These are phyloP conservation scores for Diadophis punctatus DNA, from an alignment of 2,113 vertebrate genomes.

Conservation along the genomic window DNA sequence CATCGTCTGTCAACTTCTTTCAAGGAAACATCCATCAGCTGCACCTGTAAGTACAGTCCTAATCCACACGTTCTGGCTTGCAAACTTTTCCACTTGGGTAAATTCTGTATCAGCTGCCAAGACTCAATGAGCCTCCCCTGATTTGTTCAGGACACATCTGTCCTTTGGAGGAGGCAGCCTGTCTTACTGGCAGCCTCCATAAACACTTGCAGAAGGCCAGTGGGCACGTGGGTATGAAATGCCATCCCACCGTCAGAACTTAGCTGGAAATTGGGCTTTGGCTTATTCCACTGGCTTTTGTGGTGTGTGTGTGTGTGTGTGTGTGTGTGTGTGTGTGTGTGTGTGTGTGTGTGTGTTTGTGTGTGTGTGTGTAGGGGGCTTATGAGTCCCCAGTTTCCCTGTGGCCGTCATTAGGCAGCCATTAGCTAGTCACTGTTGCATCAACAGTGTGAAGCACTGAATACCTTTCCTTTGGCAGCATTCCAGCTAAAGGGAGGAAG, in stretches of 20 bases:
- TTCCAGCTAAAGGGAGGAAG: constrained; percentile 61
- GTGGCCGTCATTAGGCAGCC: constrained; percentile 22
- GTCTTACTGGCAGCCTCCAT: background rate
- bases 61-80: background rate
- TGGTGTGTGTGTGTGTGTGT: background rate
- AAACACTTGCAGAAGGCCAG: background rate
- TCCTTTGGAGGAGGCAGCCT: background rate
- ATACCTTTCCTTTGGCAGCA: constrained; percentile 50
- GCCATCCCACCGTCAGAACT: background rate
- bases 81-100: background rate
- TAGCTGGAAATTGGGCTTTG: fast-evolving
- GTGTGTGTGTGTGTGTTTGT: background rate
- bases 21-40: background rate
- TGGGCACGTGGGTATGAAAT: background rate
- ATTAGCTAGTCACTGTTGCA: constrained; percentile 36
- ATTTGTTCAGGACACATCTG: background rate
- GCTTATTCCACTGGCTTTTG: background rate
- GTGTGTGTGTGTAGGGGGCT: background rate
- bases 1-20: background rate
- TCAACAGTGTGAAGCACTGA: constrained; percentile 47
- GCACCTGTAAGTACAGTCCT: background rate
- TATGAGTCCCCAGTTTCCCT: constrained; percentile 16
- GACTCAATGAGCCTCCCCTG: background rate
- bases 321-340: background rate
- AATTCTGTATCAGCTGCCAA: background rate